Conservation (phyloP, 2,797 vertebrate species). For the Thalassophryne amazonica region DNA sequence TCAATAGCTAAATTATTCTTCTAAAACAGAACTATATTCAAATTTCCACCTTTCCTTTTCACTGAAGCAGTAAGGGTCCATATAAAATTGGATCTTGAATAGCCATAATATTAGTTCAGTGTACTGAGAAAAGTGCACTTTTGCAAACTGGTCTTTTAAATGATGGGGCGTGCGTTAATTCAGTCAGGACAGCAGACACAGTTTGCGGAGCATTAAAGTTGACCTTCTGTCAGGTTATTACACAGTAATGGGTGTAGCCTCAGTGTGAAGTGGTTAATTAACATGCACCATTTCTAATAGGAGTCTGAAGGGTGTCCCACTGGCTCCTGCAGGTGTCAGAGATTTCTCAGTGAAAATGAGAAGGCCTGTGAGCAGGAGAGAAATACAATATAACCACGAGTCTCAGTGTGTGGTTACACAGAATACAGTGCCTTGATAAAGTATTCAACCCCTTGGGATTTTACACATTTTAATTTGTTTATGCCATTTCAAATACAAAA, state of each 20-base stretch:
- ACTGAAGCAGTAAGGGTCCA: background rate
- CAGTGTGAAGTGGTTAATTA: conserved; percentile 15
- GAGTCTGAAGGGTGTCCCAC: conserved; percentile 1
- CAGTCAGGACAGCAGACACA: no score
- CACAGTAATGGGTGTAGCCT: conserved; percentile 12
- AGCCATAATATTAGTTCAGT: conserved; percentile 16
- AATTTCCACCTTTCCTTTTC: conserved; percentile 9
- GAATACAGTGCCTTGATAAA: no score
- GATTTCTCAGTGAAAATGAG: conserved; percentile 8
- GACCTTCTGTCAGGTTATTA: conserved; percentile 24
- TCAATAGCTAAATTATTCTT: conserved; percentile 9
- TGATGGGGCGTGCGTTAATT: background rate
- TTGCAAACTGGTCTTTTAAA: background rate
- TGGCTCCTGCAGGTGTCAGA: conserved; percentile 21
- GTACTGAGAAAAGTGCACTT: background rate
- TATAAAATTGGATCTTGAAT: conserved; percentile 7
- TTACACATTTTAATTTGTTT: no score
- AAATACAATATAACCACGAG: background rate
- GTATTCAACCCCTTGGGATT: no score
- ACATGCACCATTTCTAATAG: conserved; percentile 23
- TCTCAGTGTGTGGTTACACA: background rate
- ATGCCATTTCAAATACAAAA: no score
- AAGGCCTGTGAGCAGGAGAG: background rate
- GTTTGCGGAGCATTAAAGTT: conserved; percentile 20
- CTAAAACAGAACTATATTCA: conserved; percentile 1